phyloP scores from a whole-genome alignment of 2,797 vertebrate species.

The Vespertilio murinus region DNA sequence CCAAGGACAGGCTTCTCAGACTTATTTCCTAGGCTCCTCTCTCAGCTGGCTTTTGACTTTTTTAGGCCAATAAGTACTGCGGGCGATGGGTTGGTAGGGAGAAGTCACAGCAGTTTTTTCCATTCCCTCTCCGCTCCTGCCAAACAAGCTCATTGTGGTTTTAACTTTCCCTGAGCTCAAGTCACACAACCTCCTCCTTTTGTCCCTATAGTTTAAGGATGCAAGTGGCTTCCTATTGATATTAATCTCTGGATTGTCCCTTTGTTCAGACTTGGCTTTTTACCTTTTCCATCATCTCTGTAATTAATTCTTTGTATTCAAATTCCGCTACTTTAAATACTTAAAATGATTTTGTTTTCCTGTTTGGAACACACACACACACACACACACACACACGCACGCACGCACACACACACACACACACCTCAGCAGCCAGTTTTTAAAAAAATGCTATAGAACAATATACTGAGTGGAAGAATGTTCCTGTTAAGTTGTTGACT shows the following conservation, averaged over 20 bases:
- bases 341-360: background rate
- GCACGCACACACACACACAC: no score
- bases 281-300: background rate
- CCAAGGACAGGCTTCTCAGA: background rate
- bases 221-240: background rate
- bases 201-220: background rate
- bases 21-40: background rate
- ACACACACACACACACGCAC: background rate
- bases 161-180: background rate
- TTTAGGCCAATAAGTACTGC: background rate
- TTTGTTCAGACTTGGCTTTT: slow-evolving; percentile 11
- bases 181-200: background rate
- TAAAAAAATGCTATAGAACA: background rate
- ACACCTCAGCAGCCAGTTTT: background rate
- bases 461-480: background rate
- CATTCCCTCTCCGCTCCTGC: background rate
- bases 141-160: background rate
- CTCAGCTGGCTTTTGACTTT: background rate
- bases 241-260: background rate
- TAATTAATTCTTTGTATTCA: slow-evolving; percentile 17
- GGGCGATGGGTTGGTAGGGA: background rate
- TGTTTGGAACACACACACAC: background rate
- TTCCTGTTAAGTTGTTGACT: background rate
- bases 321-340: background rate
- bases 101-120: background rate